phyloP scores from a whole-genome alignment of 2,113 vertebrate species.

The Tragelaphus strepsiceros region DNA sequence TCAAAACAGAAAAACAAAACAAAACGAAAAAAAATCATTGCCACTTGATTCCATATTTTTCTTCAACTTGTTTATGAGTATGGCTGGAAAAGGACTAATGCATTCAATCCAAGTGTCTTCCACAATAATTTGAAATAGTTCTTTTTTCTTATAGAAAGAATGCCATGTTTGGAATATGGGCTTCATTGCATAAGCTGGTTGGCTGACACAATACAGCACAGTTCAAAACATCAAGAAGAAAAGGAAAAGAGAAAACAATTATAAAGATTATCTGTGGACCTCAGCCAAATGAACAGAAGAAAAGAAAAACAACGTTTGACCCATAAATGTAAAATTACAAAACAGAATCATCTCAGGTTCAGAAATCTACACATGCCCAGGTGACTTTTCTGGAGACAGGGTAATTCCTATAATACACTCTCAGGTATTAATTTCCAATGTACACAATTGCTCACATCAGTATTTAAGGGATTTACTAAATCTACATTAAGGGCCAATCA shows the following conservation, averaged over 20 bases:
- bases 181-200: neutral
- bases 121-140: neutral
- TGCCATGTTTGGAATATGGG: neutral
- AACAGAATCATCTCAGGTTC: neutral
- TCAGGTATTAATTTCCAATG: constrained; percentile 65
- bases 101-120: neutral
- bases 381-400: constrained; percentile 32
- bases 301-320: neutral
- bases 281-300: neutral
- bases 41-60: neutral
- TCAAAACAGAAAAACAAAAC: neutral
- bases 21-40: neutral
- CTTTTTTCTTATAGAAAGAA: neutral
- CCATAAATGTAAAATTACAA: constrained; percentile 38
- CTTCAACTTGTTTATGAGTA: neutral
- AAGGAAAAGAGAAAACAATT: neutral
- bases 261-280: neutral
- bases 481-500: constrained; percentile 71
- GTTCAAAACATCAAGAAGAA: neutral
- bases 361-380: constrained; percentile 36
- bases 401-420: constrained; percentile 38
- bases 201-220: neutral
- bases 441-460: constrained; percentile 51
- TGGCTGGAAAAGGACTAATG: neutral
- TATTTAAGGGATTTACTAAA: constrained; percentile 76